Base-by-base conservation (phyloP, 2,888 invertebrate species). In the Metalampra italica region DNA sequence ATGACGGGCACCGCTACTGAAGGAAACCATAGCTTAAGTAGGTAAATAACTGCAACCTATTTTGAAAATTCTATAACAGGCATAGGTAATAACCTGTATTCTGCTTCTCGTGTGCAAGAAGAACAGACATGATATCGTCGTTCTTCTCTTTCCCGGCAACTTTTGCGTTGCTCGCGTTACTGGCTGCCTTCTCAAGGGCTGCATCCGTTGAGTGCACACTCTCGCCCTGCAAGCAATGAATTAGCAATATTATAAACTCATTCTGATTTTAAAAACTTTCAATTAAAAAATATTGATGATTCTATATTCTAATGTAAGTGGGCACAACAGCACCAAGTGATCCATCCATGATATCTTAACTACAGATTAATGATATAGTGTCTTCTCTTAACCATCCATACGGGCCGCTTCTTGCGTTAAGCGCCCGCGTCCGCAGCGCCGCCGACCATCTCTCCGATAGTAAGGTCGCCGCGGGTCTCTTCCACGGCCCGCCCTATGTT, bases 351-450 rank as follows among this genome's bases (percentile, higher is more conserved):
- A n/a, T n/a, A n/a, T n/a, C n/a, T n/a, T n/a, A n/a, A n/a, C n/a
- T n/a, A n/a, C n/a, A n/a, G n/a, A n/a, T n/a, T n/a, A n/a, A n/a
- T n/a, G n/a, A n/a, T n/a, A n/a, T n/a, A n/a, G n/a, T n/a, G n/a
- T n/a, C n/a, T n/a, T n/a, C 97, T 98, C 81, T 98, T 96, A 49
- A 94, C 93, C 96, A 98, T 84, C 98, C 98, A 98, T 55, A 98
- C 94, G 1, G 98, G 98, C 47, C 96, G 92, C 68, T 97, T 97
- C 83, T 98, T 98, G 53, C 94, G 91, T 50, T 90, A 90, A 45
- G 91, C 90, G 43, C 82, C 78, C 40, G 82, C 71, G 53, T 91
- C 91, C 30, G 75, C 78, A 50, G 90, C 91, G 55, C 90, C 90
- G 66, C 95, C 94, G 1, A 76, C 71, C n/a, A n/a, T n/a, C 52